A percentile compares a stretch with the other conserved stretches of the same genome.
Conservation (phyloP, 2,113 vertebrate species). For the Eurystomus gularis region DNA sequence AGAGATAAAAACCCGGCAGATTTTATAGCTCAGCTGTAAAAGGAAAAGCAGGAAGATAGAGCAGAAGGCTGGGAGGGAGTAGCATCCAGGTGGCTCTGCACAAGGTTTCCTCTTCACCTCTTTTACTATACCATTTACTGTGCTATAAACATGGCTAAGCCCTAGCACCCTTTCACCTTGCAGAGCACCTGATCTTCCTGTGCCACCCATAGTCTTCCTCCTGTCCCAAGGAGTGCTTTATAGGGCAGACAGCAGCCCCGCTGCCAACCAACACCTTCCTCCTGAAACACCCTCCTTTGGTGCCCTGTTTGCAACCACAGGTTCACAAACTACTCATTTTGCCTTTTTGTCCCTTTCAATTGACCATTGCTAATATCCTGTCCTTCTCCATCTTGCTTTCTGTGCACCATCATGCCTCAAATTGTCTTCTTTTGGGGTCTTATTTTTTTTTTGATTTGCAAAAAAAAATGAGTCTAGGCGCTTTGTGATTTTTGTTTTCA, state of each 20-base stretch:
- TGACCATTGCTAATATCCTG: background rate
- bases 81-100: background rate
- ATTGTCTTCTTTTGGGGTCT: background rate
- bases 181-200: background rate
- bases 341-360: background rate
- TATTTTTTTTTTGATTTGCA: background rate
- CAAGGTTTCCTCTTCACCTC: background rate
- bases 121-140: background rate
- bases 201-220: background rate
- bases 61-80: background rate
- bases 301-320: background rate
- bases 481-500: constrained; percentile 42
- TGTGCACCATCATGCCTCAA: background rate
- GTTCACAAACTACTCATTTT: background rate
- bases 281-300: background rate
- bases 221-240: background rate
- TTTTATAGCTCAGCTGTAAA: constrained; percentile 29
- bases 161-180: background rate
- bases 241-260: background rate
- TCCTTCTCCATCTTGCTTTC: background rate
- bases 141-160: background rate
- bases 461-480: background rate
- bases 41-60: background rate
- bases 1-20: background rate
- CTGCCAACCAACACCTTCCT: background rate